Base-by-base conservation (phyloP, 2,113 vertebrate species). In the Aphyosemion australe region DNA sequence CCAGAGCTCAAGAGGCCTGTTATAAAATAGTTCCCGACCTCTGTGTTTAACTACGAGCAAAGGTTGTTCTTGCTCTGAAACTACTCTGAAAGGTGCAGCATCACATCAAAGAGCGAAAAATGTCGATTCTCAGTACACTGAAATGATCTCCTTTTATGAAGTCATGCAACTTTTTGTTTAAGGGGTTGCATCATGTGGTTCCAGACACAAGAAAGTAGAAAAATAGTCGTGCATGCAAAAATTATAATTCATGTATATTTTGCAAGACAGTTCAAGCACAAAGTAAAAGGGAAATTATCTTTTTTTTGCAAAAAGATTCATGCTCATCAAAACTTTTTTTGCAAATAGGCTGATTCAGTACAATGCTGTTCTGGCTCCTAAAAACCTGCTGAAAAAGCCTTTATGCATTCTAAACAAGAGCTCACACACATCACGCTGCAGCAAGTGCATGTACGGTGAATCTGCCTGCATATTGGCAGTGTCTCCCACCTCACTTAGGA, bases 281-380 rank as follows among this genome's bases (percentile, higher is more conserved):
- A 73, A 78, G 61, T 56, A 68, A 87, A 77, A 68, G 49, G 4
- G 5, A 49, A 15, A 62, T 71, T 50, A 58, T 79, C 58, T 68
- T 48, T 68, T 77, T 77, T 39, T 68, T 77, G 32, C 65, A 59
- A 71, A 26, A 82, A 78, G 26, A 80, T 78, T 72, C 69, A n/a
- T 70, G 80, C 74, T 87, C 85, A 78, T 87, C 76, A 79, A 80
- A 80, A 84, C 80, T 32, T 39, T 37, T 77, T 80, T 77, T 72
- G 85, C 75, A 80, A 87, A 87, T 54, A 67, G 65, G 79, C 79
- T 82, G 82, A 86, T 83, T 48, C 51, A 50, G 82, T 72, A 79
- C 76, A 80, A 85, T 78, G 79, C 71, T 86, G 82, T 48, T 76
- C 79, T 74, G 74, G 74, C 78, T 85, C 37, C 51, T 68, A 82